Evolutionary conservation across 2,888 invertebrate genomes (phyloP).

Genomic region (Pyrgus malvae): DNA sequence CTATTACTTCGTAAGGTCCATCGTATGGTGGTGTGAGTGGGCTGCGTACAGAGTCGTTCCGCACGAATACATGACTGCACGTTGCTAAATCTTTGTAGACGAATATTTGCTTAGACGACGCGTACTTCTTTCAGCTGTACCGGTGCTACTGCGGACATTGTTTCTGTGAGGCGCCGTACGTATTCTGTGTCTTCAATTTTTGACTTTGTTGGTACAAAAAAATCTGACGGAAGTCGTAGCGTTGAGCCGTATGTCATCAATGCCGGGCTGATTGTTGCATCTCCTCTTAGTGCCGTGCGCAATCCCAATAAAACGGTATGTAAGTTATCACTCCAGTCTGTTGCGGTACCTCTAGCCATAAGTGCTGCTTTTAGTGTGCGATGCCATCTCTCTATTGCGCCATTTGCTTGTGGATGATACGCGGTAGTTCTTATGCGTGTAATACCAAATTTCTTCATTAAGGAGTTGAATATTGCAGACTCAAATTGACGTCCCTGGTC

Average conservation of each 20-base stretch:
- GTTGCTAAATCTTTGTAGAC: neutral
- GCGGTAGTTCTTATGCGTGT: conserved; percentile 6
- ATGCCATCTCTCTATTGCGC: conserved; percentile 14
- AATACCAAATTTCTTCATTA: too few species aligned
- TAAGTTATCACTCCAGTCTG: conserved; percentile 11
- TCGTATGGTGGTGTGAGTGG: neutral
- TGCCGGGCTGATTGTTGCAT: conserved; percentile 10
- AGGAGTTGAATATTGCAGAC: conserved; percentile 12
- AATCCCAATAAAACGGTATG: conserved; percentile 21
- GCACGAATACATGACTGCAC: neutral
- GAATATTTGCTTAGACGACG: neutral
- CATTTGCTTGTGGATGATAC: conserved; percentile 18
- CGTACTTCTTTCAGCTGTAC: neutral
- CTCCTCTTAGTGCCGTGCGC: conserved; percentile 6
- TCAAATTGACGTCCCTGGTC: conserved; percentile 32
- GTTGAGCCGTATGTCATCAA: conserved; percentile 13
- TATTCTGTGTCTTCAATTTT: neutral
- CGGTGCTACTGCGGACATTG: neutral
- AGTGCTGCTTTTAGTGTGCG: conserved; percentile 6
- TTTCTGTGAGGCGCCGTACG: neutral
- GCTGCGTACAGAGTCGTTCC: neutral
- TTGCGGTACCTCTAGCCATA: neutral
- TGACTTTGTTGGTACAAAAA: conserved; percentile 6
- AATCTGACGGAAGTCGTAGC: conserved; percentile 2
- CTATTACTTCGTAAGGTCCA: neutral